A percentile compares a stretch with the other conserved stretches of the same genome.
Conservation (phyloP, 2,797 vertebrate species). For the Bovichtus diacanthus region DNA sequence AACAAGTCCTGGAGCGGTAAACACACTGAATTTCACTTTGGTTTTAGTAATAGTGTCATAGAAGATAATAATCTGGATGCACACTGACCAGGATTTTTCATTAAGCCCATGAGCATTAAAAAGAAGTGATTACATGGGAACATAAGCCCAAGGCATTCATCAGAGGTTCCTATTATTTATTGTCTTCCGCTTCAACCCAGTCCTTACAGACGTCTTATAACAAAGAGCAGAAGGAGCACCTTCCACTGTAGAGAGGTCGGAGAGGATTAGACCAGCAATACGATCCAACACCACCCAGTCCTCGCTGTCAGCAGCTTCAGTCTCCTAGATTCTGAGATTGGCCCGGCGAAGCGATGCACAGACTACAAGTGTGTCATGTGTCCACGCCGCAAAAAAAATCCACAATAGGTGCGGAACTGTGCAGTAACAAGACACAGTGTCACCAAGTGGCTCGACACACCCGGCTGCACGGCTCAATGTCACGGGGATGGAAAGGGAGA, state of each 20-base stretch:
- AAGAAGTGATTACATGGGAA: slow-evolving; percentile 42
- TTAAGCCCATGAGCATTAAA: slow-evolving; percentile 28
- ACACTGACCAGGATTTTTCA: slow-evolving; percentile 23
- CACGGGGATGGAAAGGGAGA: not conserved
- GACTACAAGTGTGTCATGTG: not conserved
- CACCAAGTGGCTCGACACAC: slow-evolving; percentile 9
- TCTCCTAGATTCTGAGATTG: slow-evolving; percentile 10
- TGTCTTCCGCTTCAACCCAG: slow-evolving; percentile 3
- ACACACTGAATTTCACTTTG: not conserved
- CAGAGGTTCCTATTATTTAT: slow-evolving; percentile 32
- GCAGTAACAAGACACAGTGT: not conserved
- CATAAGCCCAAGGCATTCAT: slow-evolving; percentile 19
- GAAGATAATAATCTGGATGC: slow-evolving; percentile 18
- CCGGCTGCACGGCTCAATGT: not conserved
- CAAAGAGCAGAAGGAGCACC: slow-evolving; percentile 17
- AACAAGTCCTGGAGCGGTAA: slow-evolving; percentile 37
- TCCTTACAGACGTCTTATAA: not conserved
- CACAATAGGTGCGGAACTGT: slow-evolving; percentile 12
- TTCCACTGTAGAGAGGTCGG: not conserved
- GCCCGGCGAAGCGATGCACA: not conserved
- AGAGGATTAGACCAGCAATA: slow-evolving; percentile 32
- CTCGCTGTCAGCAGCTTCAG: not conserved
- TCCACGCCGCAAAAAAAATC: slow-evolving; percentile 19
- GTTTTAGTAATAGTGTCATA: slow-evolving; percentile 30
- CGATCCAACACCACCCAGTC: slow-evolving; percentile 13